These are phyloP conservation scores for Plodia interpunctella DNA, from an alignment of 1,140 invertebrate genomes.

Conservation along the genomic window DNA sequence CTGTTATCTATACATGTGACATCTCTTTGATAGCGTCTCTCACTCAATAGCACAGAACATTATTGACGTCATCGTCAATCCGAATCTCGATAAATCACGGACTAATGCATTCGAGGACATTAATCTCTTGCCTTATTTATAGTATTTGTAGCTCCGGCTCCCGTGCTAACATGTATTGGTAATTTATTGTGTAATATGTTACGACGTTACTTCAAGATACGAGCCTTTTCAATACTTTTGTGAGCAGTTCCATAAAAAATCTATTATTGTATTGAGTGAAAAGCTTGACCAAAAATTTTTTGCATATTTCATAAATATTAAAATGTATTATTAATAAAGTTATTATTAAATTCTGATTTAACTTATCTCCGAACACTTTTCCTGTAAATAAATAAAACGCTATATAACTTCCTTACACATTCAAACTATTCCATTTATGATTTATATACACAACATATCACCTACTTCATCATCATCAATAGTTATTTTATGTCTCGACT, in stretches of 20 bases:
- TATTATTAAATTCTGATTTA: too few relatives aligned
- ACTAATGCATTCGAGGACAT: constrained; percentile 3
- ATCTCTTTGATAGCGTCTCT: neutral
- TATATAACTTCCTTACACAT: too few relatives aligned
- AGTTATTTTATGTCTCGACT: too few relatives aligned
- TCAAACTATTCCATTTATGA: too few relatives aligned
- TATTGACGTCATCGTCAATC: neutral
- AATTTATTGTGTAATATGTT: neutral
- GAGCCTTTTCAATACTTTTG: too few relatives aligned
- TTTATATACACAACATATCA: neutral
- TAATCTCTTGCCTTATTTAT: neutral
- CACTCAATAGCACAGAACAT: neutral
- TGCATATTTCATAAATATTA: too few relatives aligned
- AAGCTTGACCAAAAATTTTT: too few relatives aligned
- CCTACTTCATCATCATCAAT: neutral
- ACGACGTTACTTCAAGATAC: neutral
- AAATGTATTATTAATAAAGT: too few relatives aligned
- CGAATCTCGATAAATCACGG: neutral
- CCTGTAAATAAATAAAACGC: too few relatives aligned
- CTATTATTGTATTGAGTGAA: too few relatives aligned
- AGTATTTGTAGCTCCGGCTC: neutral
- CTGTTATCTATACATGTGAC: neutral
- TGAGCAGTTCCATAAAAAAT: too few relatives aligned
- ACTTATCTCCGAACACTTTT: too few relatives aligned
- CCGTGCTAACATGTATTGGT: neutral